phyloP scores from a whole-genome alignment of 2,888 invertebrate species.

The Therioaphis trifolii region DNA sequence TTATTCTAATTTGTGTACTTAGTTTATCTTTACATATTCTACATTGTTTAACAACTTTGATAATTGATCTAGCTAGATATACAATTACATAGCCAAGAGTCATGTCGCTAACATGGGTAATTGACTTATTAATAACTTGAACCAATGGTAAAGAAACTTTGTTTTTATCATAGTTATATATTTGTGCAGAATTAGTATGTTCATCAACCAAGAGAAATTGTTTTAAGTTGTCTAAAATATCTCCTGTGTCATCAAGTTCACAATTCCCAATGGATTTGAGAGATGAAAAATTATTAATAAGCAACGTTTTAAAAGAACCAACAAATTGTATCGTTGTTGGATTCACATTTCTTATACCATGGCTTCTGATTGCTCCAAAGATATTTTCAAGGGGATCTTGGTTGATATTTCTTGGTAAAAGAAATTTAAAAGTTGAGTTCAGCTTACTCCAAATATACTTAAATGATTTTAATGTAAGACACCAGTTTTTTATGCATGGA shows the following conservation, averaged over 20 bases:
- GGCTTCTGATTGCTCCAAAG: constrained; percentile 8
- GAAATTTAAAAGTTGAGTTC: constrained; percentile 16
- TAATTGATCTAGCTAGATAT: neutral
- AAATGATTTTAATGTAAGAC: neutral
- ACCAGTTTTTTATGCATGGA: constrained; percentile 25
- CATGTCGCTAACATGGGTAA: neutral
- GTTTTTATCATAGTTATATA: neutral
- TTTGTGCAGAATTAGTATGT: neutral
- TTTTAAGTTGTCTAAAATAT: neutral
- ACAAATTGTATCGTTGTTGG: constrained; percentile 19
- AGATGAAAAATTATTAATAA: constrained; percentile 12
- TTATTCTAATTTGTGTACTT: neutral
- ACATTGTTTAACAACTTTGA: neutral
- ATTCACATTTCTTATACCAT: constrained; percentile 5
- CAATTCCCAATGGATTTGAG: constrained; percentile 1
- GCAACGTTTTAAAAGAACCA: constrained; percentile 12
- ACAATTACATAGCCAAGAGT: neutral
- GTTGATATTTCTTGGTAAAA: constrained; percentile 18
- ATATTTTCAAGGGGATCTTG: constrained; percentile 2
- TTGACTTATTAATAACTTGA: neutral
- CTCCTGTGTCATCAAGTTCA: neutral
- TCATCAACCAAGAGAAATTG: neutral
- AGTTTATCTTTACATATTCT: neutral
- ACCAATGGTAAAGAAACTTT: neutral
- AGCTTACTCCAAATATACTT: constrained; percentile 6